A percentile compares a stretch with the other conserved stretches of the same genome.
These are phyloP conservation scores for Drosophila kohkoa DNA, from an alignment of 1,140 invertebrate genomes.

Conservation along the genomic window DNA sequence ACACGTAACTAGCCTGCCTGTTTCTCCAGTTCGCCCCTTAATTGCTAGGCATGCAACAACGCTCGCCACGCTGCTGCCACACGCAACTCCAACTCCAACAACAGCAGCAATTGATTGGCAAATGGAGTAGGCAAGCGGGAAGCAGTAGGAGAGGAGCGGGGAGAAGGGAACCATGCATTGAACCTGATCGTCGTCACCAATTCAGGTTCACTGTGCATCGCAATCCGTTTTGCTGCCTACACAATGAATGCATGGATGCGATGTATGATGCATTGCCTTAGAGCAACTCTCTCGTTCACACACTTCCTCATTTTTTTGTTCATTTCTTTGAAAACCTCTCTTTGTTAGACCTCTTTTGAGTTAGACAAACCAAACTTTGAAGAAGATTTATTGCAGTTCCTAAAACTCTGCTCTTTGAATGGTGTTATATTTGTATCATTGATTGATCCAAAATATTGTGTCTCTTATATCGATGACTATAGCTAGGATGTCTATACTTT, in stretches of 20 bases:
- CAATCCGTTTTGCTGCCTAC: slow-evolving; percentile 43
- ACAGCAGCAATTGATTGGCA: background rate
- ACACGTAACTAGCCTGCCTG: slow-evolving; percentile 54
- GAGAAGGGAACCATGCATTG: slow-evolving; percentile 56
- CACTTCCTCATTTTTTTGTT: too few species aligned
- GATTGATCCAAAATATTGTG: too few species aligned
- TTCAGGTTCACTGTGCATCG: slow-evolving; percentile 55
- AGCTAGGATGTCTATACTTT: too few species aligned
- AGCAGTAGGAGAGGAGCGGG: background rate
- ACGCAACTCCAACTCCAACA: slow-evolving; percentile 40
- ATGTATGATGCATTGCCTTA: background rate
- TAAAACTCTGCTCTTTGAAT: too few species aligned
- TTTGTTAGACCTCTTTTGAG: too few species aligned
- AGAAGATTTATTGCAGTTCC: too few species aligned
- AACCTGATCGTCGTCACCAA: slow-evolving; percentile 64
- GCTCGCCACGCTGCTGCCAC: slow-evolving; percentile 43
- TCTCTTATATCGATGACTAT: too few species aligned
- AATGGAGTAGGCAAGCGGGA: background rate
- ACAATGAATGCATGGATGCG: slow-evolving; percentile 7
- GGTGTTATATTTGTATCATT: too few species aligned
- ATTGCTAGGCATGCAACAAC: slow-evolving; percentile 52
- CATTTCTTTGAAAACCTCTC: too few species aligned
- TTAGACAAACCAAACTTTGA: too few species aligned
- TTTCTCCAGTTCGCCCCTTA: slow-evolving; percentile 23
- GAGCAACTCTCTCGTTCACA: too few species aligned